Base-by-base conservation (phyloP, 2,888 invertebrate genomes). In the Ophioninae sp. region DNA sequence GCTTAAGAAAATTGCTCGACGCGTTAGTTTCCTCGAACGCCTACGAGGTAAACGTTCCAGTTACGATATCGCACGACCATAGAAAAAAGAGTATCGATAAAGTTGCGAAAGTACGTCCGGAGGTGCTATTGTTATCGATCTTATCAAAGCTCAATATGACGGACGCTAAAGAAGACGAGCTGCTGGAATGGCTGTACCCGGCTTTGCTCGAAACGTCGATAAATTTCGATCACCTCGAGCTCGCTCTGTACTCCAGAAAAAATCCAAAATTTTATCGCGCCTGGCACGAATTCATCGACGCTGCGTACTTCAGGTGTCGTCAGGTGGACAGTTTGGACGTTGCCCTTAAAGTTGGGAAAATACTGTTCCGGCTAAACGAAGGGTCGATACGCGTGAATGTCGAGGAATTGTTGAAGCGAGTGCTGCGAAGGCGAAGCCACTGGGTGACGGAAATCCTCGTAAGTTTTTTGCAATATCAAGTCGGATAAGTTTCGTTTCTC, bases 401-500 rank as follows among this genome's bases (percentile, higher is more conserved):
- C 63, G 90, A 87, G 80, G 90, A 91, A 84, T 82, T 92, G 41
- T 86, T 89, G 37, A 85, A 88, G 63, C 87, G 93, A 82, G 83
- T 89, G 22, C 82, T 88, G 61, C 87, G 81, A 80, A 88, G 79
- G 22, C 86, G 87, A 76, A 81, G 81, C 13, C 92, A 92, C 83
- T 93, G 92, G 92, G 64, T 92, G 20, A 80, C 80, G 59, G 92
- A 92, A 86, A 89, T 93, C 79, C 84, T 92, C 86, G 92, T 92
- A 87, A 86, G 88, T 85, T 20, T 2, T 20, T 59, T 59, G 0
- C 22, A 59, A n/a, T 7, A 20, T 58, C 58, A 58, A 17, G 58
- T 58, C 58, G 0, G 20, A 17, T 51, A 13, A 30, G 51, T 51
- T 5, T 51, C 51, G 51, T 51, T 17, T 9, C 51, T 51, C 9